Evolutionary conservation across 2,888 invertebrate genomes (phyloP).

Genomic region (Lampropteryx suffumata): DNA sequence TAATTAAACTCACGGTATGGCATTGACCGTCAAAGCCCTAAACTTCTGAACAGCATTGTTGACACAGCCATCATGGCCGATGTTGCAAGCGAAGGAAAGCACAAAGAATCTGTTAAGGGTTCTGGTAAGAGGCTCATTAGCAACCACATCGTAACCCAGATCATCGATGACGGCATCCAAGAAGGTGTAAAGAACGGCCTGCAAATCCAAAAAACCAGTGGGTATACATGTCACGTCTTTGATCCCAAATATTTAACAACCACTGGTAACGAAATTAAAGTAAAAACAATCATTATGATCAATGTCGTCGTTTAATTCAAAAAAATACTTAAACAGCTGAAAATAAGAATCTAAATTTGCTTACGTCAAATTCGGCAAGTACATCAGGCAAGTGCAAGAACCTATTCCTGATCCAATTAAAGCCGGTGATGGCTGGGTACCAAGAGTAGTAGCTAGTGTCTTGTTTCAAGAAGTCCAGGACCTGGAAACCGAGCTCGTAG

Average conservation of each 20-base stretch:
- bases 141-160: slow-evolving; percentile 54
- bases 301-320: no score
- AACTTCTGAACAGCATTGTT: slow-evolving; percentile 55
- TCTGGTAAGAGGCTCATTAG: slow-evolving; percentile 50
- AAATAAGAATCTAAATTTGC: no score
- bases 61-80: slow-evolving; percentile 82
- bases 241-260: no score
- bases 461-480: slow-evolving; percentile 65
- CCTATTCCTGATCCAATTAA: slow-evolving; percentile 68
- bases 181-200: slow-evolving; percentile 55
- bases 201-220: slow-evolving; percentile 11
- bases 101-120: slow-evolving; percentile 69
- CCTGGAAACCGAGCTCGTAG: slow-evolving; percentile 60
- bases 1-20: slow-evolving; percentile 41
- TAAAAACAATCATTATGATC: no score
- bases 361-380: slow-evolving; percentile 62
- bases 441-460: slow-evolving; percentile 70
- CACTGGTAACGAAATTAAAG: no score
- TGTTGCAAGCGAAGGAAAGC: slow-evolving; percentile 85
- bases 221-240: no score
- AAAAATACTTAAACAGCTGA: no score
- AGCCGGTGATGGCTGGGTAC: slow-evolving; percentile 72
- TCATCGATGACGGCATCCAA: slow-evolving; percentile 55
- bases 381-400: slow-evolving; percentile 62
- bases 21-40: slow-evolving; percentile 39